Conservation (phyloP, 2,888 invertebrate genomes). For the Euzetes globulus region DNA sequence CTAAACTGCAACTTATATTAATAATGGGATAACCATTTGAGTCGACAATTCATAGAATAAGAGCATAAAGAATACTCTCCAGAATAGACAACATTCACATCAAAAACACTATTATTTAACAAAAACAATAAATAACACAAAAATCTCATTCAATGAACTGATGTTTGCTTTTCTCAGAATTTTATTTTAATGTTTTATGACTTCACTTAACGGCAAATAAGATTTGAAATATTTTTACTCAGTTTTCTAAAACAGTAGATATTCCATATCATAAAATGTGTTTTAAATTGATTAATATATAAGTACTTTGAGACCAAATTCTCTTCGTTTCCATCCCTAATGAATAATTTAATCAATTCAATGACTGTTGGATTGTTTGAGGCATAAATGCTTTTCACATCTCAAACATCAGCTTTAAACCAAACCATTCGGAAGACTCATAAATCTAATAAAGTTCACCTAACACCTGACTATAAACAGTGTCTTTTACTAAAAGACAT, state of each 20-base stretch:
- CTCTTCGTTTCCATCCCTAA: neutral
- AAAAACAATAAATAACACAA: conserved; percentile 25
- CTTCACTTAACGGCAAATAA: neutral
- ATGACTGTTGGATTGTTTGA: neutral
- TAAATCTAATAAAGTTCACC: no score
- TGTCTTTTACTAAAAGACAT: no score
- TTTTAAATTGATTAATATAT: conserved; percentile 22
- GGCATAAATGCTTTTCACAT: no score
- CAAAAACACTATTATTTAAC: conserved; percentile 7
- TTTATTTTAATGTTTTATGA: conserved; percentile 24
- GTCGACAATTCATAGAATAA: neutral
- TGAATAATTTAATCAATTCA: neutral
- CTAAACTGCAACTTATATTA: conserved; percentile 20
- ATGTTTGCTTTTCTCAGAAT: conserved; percentile 15
- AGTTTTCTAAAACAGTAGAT: neutral
- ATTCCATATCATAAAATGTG: neutral
- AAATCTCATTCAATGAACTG: conserved; percentile 17
- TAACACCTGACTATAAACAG: no score
- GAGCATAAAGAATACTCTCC: neutral
- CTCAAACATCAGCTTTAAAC: no score
- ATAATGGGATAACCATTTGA: conserved; percentile 23
- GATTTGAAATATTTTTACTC: neutral
- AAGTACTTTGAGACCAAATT: neutral
- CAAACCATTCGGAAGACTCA: no score
- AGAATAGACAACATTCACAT: conserved; percentile 10